Percentiles rank a stretch among this genome's conserved stretches.
Conservation (phyloP, 2,888 invertebrate genomes). For the Sycophila texana region DNA sequence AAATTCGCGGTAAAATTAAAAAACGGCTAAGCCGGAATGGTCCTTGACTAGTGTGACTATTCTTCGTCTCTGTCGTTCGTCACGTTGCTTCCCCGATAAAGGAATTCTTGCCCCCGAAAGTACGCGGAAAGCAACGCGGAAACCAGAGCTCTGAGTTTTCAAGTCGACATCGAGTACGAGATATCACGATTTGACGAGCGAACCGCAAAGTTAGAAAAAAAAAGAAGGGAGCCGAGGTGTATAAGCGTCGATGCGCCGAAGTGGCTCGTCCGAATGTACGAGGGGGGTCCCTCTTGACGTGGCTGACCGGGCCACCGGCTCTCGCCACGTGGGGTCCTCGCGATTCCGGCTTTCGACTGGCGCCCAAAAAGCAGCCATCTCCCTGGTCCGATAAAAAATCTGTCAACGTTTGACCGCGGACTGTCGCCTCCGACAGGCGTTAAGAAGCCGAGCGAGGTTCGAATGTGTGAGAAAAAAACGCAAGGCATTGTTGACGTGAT, state of each 20-base stretch:
- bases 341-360: conserved; percentile 59
- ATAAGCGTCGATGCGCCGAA: conserved; percentile 27
- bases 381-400: conserved; percentile 60
- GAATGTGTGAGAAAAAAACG: conserved; percentile 10
- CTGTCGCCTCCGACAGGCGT: conserved; percentile 38
- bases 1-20: conserved; percentile 1
- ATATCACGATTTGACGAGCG: conserved; percentile 49
- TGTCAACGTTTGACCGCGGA: conserved; percentile 64
- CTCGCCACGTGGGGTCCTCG: conserved; percentile 68
- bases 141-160: conserved; percentile 52
- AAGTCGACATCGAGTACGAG: conserved; percentile 35
- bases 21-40: conserved; percentile 22
- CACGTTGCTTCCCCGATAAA: background rate
- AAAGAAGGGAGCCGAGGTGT: conserved; percentile 61
- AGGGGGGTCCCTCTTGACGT: conserved; percentile 64
- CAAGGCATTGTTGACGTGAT: background rate
- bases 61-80: background rate
- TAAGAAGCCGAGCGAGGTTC: conserved; percentile 31
- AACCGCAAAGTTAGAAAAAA: conserved; percentile 48
- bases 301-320: conserved; percentile 64
- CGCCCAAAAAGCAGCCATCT: conserved; percentile 64
- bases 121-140: conserved; percentile 57
- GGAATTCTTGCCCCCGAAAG: conserved; percentile 45
- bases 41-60: conserved; percentile 30
- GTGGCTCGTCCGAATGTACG: conserved; percentile 44